phyloP scores from a whole-genome alignment of 2,888 invertebrate genomes.

The Neoascia interrupta region DNA sequence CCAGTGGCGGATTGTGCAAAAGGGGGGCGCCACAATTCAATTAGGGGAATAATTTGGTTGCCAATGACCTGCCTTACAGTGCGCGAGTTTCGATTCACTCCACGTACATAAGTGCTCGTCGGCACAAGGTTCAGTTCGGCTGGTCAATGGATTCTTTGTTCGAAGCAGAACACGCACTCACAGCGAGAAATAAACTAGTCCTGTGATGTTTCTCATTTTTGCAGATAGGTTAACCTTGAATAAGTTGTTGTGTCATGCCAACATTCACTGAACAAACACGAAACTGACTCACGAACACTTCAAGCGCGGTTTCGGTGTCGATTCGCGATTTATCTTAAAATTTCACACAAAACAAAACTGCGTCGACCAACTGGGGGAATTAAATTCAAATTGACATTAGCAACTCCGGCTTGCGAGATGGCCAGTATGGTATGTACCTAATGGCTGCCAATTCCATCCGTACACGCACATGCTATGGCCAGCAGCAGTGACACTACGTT shows the following conservation, averaged over 20 bases:
- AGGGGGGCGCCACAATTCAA: conserved; percentile 1
- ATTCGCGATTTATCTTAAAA: background rate
- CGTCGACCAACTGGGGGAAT: conserved; percentile 7
- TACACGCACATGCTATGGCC: conserved; percentile 19
- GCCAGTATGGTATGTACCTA: conserved; percentile 8
- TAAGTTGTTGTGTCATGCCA: conserved; percentile 18
- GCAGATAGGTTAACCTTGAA: conserved; percentile 48
- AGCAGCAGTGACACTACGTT: conserved; percentile 15
- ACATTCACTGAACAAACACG: conserved; percentile 9
- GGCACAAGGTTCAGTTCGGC: conserved; percentile 24
- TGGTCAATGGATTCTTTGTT: conserved; percentile 43
- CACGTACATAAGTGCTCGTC: conserved; percentile 47
- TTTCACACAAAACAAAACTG: background rate
- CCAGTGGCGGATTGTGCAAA: background rate
- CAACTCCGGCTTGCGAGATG: conserved; percentile 16
- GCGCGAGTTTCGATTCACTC: conserved; percentile 40
- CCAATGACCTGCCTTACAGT: conserved; percentile 63
- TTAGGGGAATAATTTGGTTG: conserved; percentile 58
- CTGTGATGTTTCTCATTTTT: conserved; percentile 29
- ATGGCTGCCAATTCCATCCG: conserved; percentile 17
- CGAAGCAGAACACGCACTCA: no score
- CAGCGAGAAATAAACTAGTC: background rate
- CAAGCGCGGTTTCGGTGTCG: conserved; percentile 12
- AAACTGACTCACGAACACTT: conserved; percentile 24
- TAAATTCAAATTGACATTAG: conserved; percentile 26